Base-by-base conservation (phyloP, 2,888 invertebrate species). In the Eretmocerus hayati region DNA sequence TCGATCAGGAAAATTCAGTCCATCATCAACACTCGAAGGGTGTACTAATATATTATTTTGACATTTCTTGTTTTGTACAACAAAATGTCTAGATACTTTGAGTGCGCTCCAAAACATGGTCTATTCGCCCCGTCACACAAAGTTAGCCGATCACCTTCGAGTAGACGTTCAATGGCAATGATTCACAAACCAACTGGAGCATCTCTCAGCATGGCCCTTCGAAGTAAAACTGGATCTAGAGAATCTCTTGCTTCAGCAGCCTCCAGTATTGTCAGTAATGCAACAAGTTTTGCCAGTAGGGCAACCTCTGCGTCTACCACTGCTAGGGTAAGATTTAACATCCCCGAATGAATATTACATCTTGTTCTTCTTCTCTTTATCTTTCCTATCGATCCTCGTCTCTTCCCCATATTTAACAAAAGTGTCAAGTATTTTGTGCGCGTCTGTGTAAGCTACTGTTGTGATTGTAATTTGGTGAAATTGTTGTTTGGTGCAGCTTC, bases 91-190 rank as follows among this genome's bases (percentile, higher is more conserved):
- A 91, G 95, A 75, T 97, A 97, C 76, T 97, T 97, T 75, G 85
- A 88, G 58, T 97, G 96, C 72, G 80, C 83, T 55, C 85, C 89
- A 32, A 85, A 88, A 66, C 89, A 86, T 74, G 97, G 97, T 2
- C 77, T 97, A 53, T 97, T 97, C 74, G 92, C 94, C 20, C 94
- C 95, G 2, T 76, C 87, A 48, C 81, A 87, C 63, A 96, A 96
- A 77, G 90, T 96, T 56, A 84, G 86, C 60, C 82, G 85, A 55
- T 89, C 90, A 37, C 91, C 90, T 23, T 84, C 86, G 43, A 85
- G 79, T 70, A 76, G 81, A 60, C 80, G 80, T 64, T 78, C 77
- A 59, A 75, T 77, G 56, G 83, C 81, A 71, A 77, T 77, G 52
- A 76, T 81, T 54, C 85, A 81, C 69, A 79, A 74, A 66, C 67